A percentile compares a stretch with the other conserved stretches of the same genome.
phyloP scores from a whole-genome alignment of 2,888 invertebrate species.

The Dolichomitus sp. region DNA sequence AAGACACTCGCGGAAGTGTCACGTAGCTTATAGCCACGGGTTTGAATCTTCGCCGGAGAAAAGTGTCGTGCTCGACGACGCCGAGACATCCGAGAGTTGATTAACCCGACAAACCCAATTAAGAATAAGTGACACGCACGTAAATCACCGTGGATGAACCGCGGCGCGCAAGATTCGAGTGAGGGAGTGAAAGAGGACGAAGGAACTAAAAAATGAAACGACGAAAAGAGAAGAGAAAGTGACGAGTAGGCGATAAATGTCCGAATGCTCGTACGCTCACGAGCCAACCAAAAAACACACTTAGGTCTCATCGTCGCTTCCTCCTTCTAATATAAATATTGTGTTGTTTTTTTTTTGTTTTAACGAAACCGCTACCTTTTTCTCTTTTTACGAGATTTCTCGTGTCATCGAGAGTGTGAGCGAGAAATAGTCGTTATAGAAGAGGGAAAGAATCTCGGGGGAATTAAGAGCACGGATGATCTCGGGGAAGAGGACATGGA shows the following conservation, averaged over 20 bases:
- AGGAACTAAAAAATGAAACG: slow-evolving; percentile 28
- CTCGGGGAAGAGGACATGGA: slow-evolving; percentile 21
- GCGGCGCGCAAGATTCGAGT: slow-evolving; percentile 67
- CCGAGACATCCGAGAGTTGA: slow-evolving; percentile 55
- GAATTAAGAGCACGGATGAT: slow-evolving; percentile 56
- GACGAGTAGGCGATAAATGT: slow-evolving; percentile 67
- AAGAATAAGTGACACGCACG: slow-evolving; percentile 75
- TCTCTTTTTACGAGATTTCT: slow-evolving; percentile 54
- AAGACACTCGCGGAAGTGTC: slow-evolving; percentile 25
- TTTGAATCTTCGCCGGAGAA: background rate
- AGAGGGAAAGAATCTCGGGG: slow-evolving; percentile 42
- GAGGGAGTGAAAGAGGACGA: slow-evolving; percentile 16
- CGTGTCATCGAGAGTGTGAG: slow-evolving; percentile 49
- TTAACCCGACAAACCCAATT: slow-evolving; percentile 77
- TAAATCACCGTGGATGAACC: slow-evolving; percentile 77
- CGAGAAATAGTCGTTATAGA: slow-evolving; percentile 17
- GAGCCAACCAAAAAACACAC: slow-evolving; percentile 48
- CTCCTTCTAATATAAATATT: slow-evolving; percentile 55
- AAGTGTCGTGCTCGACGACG: slow-evolving; percentile 23
- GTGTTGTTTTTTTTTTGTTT: slow-evolving; percentile 63
- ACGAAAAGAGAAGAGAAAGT: slow-evolving; percentile 57
- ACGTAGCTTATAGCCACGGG: background rate
- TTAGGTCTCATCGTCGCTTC: slow-evolving; percentile 39
- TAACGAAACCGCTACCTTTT: slow-evolving; percentile 45
- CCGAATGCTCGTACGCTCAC: slow-evolving; percentile 53